Percentiles rank a stretch among this genome's conserved stretches.
These are phyloP conservation scores for Hypothenemus hampei DNA, from an alignment of 1,140 invertebrate genomes.

Conservation along the genomic window DNA sequence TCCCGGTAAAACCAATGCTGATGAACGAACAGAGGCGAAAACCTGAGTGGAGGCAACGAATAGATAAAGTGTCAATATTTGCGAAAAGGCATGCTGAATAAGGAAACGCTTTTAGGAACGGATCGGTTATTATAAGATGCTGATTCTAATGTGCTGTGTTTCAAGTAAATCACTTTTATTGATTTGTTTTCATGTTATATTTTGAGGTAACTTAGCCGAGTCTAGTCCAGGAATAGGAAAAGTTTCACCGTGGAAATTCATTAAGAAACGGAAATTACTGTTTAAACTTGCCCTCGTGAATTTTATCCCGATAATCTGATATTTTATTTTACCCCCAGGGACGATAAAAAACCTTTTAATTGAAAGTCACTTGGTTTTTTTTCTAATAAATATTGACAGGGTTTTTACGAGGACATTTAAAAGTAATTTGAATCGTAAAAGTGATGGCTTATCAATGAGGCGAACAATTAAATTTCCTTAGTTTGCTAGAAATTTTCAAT, in stretches of 20 bases:
- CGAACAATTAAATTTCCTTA: too few relatives aligned
- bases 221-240: not conserved
- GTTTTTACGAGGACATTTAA: too few relatives aligned
- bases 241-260: not conserved
- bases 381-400: too few relatives aligned
- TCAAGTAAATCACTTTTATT: not conserved
- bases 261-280: constrained; percentile 17
- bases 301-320: too few relatives aligned
- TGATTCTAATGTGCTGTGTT: too few relatives aligned
- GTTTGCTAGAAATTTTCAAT: too few relatives aligned
- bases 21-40: constrained; percentile 9
- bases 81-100: constrained; percentile 8
- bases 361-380: too few relatives aligned
- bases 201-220: not conserved
- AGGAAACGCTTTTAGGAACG: constrained; percentile 14
- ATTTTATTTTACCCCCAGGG: too few relatives aligned
- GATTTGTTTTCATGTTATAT: not conserved
- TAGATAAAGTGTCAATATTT: constrained; percentile 19
- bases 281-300: constrained; percentile 1
- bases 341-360: too few relatives aligned
- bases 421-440: too few relatives aligned
- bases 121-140: too few relatives aligned
- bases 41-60: constrained; percentile 9
- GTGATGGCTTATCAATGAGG: too few relatives aligned
- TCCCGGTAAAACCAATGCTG: constrained; percentile 19